Evolutionary conservation across 2,797 vertebrate genomes (phyloP).

Genomic region (Sciurus vulgaris): DNA sequence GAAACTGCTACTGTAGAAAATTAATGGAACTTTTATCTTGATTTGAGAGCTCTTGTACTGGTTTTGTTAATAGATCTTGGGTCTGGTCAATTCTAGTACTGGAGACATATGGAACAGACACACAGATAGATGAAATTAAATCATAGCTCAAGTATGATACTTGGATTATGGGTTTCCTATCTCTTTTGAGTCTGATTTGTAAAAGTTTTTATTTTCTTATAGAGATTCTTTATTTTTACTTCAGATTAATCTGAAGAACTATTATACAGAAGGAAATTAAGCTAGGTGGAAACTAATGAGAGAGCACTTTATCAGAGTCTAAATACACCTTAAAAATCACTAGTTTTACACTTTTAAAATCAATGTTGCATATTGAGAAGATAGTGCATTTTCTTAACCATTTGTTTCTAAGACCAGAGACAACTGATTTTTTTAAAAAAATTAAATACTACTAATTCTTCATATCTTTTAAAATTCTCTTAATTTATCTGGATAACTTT

Average conservation of each 20-base stretch:
- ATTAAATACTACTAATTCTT: slow-evolving; percentile 27
- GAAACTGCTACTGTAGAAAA: slow-evolving; percentile 2
- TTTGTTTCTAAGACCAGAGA: slow-evolving; percentile 20
- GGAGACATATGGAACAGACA: background rate
- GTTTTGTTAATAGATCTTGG: background rate
- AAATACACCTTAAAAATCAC: background rate
- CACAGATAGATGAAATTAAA: slow-evolving; percentile 34
- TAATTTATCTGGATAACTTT: slow-evolving; percentile 18
- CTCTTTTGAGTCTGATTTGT: slow-evolving; percentile 36
- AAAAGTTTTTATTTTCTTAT: slow-evolving; percentile 15
- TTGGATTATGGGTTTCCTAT: slow-evolving; percentile 35
- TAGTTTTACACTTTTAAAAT: slow-evolving; percentile 43
- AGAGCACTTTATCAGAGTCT: background rate
- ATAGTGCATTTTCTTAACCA: slow-evolving; percentile 30
- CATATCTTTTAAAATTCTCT: background rate
- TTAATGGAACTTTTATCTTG: slow-evolving; percentile 51
- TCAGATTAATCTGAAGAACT: slow-evolving; percentile 54
- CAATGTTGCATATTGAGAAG: background rate
- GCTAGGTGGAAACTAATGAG: background rate
- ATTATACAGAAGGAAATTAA: slow-evolving; percentile 3
- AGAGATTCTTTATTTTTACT: slow-evolving; percentile 40
- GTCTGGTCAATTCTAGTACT: background rate
- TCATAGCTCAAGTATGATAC: background rate
- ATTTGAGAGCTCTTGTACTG: slow-evolving; percentile 22
- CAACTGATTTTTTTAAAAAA: background rate